These are phyloP conservation scores for Batillaria attramentaria DNA, from an alignment of 1,140 invertebrate species.

Conservation along the genomic window DNA sequence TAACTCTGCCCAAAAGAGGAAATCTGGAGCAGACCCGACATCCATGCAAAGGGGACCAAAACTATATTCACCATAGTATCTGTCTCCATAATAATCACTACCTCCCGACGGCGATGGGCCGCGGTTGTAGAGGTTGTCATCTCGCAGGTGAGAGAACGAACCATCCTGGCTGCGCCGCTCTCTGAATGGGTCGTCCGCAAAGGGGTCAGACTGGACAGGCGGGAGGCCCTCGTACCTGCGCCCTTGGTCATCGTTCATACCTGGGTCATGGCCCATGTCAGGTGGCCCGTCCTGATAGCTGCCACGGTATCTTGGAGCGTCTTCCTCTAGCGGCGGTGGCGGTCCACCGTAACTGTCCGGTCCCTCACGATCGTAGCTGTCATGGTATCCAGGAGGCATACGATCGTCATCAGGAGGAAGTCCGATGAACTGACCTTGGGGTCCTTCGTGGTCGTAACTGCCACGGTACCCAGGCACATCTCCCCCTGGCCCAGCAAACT, in stretches of 20 bases:
- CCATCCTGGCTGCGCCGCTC: constrained; percentile 44
- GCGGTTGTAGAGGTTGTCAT: constrained; percentile 75
- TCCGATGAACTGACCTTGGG: neutral
- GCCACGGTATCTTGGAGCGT: constrained; percentile 26
- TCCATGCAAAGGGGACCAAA: constrained; percentile 12
- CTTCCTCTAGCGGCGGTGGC: constrained; percentile 40
- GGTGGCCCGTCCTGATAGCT: constrained; percentile 28
- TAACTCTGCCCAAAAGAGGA: neutral
- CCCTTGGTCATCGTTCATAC: constrained; percentile 18
- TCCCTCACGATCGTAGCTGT: constrained; percentile 72
- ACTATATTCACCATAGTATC: constrained; percentile 38
- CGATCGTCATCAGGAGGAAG: neutral
- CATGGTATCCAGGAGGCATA: constrained; percentile 15
- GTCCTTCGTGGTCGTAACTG: constrained; percentile 70
- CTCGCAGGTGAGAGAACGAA: constrained; percentile 33
- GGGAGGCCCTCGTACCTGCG: constrained; percentile 60
- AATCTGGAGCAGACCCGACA: neutral
- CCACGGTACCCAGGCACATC: constrained; percentile 25
- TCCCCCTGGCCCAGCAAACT: constrained; percentile 34
- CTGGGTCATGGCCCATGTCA: constrained; percentile 3
- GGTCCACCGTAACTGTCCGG: constrained; percentile 61
- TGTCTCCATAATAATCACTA: constrained; percentile 40
- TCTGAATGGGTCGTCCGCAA: constrained; percentile 67
- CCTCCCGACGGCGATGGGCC: constrained; percentile 76
- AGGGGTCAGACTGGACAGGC: constrained; percentile 58